phyloP scores from a whole-genome alignment of 2,113 vertebrate genomes.

The Acanthochromis polyacanthus region DNA sequence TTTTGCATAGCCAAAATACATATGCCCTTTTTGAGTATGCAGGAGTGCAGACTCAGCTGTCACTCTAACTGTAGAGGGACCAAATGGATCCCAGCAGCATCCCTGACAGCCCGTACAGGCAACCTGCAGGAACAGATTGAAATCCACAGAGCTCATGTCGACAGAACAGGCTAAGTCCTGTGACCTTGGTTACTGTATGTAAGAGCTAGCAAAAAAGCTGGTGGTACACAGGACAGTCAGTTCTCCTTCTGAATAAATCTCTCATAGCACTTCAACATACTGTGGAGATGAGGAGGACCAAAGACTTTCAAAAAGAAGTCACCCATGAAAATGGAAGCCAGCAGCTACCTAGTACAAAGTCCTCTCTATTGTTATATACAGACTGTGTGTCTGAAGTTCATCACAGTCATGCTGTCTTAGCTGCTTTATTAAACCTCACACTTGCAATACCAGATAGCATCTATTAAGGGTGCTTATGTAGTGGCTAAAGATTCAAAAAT shows the following conservation, averaged over 20 bases:
- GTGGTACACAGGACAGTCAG: not conserved
- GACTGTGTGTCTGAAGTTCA: not conserved
- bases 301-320: not conserved
- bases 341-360: not conserved
- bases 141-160: constrained; percentile 17
- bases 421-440: not conserved
- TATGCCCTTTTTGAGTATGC: constrained; percentile 21
- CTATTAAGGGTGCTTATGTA: not conserved
- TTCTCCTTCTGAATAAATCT: not conserved
- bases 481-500: not conserved
- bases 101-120: constrained; percentile 16
- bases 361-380: not conserved
- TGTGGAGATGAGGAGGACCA: not conserved
- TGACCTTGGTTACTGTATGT: constrained; percentile 24
- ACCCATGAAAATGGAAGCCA: not conserved
- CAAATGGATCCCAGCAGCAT: constrained; percentile 27
- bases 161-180: not conserved
- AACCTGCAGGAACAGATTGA: constrained; percentile 9
- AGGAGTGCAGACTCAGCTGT: constrained; percentile 30
- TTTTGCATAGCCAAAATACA: not conserved
- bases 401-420: not conserved
- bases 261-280: not conserved
- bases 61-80: constrained; percentile 18
- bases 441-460: not conserved
- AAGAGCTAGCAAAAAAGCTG: constrained; percentile 13